Conservation (phyloP, 2,797 vertebrate species). For the Thripadectes ignobilis region DNA sequence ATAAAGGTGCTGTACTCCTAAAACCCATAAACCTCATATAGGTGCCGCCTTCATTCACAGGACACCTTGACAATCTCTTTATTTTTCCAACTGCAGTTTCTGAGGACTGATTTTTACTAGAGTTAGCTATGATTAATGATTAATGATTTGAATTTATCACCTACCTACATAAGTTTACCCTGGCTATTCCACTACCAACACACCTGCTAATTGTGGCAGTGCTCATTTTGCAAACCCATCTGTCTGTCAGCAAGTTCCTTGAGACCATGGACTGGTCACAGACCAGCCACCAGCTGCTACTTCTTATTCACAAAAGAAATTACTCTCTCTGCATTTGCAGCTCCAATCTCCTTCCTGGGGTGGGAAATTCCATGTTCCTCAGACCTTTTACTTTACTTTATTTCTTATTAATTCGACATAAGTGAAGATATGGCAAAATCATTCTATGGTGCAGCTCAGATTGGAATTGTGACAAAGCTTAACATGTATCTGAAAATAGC, state of each 20-base stretch:
- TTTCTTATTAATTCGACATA: neutral
- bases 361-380: neutral
- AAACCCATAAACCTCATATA: neutral
- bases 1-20: neutral
- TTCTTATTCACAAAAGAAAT: neutral
- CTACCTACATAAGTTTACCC: neutral
- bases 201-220: rapidly evolving
- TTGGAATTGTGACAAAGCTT: neutral
- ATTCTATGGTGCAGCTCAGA: neutral
- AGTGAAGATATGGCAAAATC: neutral
- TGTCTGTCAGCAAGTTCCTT: neutral
- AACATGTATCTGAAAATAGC: neutral
- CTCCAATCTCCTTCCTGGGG: neutral
- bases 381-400: neutral
- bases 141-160: neutral
- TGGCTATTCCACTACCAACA: neutral
- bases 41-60: rapidly evolving
- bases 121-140: neutral
- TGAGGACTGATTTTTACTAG: neutral
- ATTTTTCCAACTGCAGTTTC: neutral
- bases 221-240: neutral
- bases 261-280: rapidly evolving
- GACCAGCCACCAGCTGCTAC: neutral
- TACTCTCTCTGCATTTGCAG: neutral
- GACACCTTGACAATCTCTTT: neutral